Percentiles rank a stretch among this genome's conserved stretches.
Evolutionary conservation across 2,113 vertebrate genomes (phyloP).

Genomic region (Anolis sagrei): DNA sequence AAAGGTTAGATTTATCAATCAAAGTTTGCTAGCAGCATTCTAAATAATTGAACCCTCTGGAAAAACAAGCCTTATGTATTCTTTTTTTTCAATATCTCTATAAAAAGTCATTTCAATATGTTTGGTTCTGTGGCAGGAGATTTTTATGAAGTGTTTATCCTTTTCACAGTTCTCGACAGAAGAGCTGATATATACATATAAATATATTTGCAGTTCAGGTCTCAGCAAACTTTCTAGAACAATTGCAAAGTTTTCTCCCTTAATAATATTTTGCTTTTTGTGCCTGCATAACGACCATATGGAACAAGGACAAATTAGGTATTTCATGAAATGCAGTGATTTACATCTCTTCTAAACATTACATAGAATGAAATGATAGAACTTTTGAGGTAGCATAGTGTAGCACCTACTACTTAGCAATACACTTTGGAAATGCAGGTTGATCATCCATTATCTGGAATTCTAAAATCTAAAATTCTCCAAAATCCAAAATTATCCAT

Average conservation of each 20-base stretch:
- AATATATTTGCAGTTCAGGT: conserved; percentile 8
- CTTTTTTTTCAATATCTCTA: conserved; percentile 69
- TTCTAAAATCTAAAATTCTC: too few relatives aligned
- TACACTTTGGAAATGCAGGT: too few relatives aligned
- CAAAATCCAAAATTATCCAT: too few relatives aligned
- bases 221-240: not conserved
- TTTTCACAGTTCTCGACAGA: conserved; percentile 52
- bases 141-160: conserved; percentile 62
- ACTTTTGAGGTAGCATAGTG: not conserved
- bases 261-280: not conserved
- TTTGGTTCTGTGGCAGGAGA: conserved; percentile 58
- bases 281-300: not conserved
- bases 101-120: conserved; percentile 75
- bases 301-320: not conserved
- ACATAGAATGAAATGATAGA: not conserved
- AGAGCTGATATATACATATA: conserved; percentile 30
- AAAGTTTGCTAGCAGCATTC: conserved; percentile 69
- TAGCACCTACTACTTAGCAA: not conserved
- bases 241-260: not conserved
- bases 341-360: not conserved
- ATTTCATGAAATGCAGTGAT: not conserved
- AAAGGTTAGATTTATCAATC: conserved; percentile 78
- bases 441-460: too few relatives aligned
- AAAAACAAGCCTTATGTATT: conserved; percentile 63
- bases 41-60: conserved; percentile 77